Evolutionary conservation across 2,797 vertebrate species (phyloP).

Genomic region (Salarias fasciatus): DNA sequence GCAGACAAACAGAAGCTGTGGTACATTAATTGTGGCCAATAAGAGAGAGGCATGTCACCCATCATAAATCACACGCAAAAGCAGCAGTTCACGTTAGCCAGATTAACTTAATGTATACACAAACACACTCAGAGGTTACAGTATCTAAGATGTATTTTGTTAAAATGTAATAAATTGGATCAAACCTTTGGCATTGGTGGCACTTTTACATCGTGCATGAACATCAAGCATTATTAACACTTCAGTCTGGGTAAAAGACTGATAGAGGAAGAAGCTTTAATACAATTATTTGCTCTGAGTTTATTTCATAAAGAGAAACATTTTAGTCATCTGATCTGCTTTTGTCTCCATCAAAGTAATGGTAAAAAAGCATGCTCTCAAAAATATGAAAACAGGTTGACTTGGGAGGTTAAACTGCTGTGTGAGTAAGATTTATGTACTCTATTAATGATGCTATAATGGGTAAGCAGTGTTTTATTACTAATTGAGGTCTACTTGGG

Average conservation of each 20-base stretch:
- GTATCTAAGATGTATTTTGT: neutral
- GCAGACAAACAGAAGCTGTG: constrained; percentile 21
- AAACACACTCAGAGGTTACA: constrained; percentile 16
- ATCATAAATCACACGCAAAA: constrained; percentile 36
- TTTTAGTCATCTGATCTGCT: too few species aligned
- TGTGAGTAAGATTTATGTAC: too few species aligned
- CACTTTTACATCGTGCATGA: neutral
- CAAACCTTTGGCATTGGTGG: neutral
- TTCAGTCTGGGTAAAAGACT: too few species aligned
- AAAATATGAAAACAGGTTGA: too few species aligned
- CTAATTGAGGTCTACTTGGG: neutral
- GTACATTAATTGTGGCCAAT: constrained; percentile 37
- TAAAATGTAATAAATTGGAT: neutral
- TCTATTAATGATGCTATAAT: neutral
- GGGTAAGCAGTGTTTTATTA: neutral
- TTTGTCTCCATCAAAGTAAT: too few species aligned
- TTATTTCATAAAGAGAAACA: too few species aligned
- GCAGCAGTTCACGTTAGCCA: constrained; percentile 22
- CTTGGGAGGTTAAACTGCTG: too few species aligned
- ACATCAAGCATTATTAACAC: too few species aligned
- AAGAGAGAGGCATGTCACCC: constrained; percentile 42
- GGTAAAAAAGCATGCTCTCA: too few species aligned
- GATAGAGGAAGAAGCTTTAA: too few species aligned
- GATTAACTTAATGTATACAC: constrained; percentile 33
- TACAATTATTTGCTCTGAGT: too few species aligned